Evolutionary conservation across 2,888 invertebrate genomes (phyloP).

Genomic region (Xanthia togata): DNA sequence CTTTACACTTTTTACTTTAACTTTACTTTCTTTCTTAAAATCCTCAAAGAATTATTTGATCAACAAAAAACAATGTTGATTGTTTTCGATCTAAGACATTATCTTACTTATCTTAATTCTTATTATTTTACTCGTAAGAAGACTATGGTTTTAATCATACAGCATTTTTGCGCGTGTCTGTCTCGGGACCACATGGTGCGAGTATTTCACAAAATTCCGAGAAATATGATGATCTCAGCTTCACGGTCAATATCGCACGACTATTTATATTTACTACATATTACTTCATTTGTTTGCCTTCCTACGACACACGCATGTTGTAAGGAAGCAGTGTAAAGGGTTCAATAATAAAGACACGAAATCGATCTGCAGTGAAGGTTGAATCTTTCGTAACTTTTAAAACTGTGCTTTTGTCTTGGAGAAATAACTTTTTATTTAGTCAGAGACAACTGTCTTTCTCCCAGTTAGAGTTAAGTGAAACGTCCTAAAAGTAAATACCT

Average conservation of each 20-base stretch:
- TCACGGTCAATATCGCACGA: conserved; percentile 41
- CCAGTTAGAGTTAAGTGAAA: background rate
- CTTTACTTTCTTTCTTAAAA: background rate
- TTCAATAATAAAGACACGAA: background rate
- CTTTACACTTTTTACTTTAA: background rate
- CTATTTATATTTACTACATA: conserved; percentile 34
- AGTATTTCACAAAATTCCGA: conserved; percentile 71
- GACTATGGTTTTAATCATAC: background rate
- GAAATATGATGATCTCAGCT: conserved; percentile 81
- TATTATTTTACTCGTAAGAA: background rate
- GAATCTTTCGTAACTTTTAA: conserved; percentile 33
- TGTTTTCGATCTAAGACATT: background rate
- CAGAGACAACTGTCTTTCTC: no score
- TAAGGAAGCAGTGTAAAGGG: conserved; percentile 41
- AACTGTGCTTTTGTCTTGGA: conserved; percentile 6
- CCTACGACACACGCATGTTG: background rate
- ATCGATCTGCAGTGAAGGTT: conserved; percentile 27
- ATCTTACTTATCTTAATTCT: background rate
- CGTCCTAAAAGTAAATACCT: background rate
- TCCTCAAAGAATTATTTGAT: background rate
- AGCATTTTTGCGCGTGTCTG: background rate
- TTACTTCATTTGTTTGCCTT: conserved; percentile 40
- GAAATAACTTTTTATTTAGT: background rate
- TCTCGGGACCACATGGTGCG: conserved; percentile 1
- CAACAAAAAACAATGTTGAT: background rate